These are phyloP conservation scores for Stegostoma tigrinum DNA, from an alignment of 2,113 vertebrate genomes.

Conservation along the genomic window DNA sequence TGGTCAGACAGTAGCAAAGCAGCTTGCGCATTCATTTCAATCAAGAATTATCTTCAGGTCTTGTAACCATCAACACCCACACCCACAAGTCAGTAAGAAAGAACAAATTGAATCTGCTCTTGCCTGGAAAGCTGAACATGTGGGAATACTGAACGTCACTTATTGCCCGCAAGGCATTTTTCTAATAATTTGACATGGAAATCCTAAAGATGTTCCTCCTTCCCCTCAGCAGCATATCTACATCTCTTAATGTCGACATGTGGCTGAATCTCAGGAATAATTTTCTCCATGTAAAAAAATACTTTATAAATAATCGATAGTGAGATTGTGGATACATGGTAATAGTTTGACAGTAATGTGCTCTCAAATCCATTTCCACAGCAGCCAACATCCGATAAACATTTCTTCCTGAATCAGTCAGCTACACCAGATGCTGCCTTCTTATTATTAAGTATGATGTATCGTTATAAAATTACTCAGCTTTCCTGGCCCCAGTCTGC, in stretches of 20 bases:
- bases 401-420: slow-evolving; percentile 31
- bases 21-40: neutral
- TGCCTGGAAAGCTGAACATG: neutral
- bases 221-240: neutral
- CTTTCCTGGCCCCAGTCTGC: slow-evolving; percentile 14
- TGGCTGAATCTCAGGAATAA: neutral
- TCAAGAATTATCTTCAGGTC: neutral
- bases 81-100: neutral
- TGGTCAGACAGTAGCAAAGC: neutral
- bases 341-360: slow-evolving; percentile 30
- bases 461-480: slow-evolving; percentile 27
- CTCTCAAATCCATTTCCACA: slow-evolving; percentile 24
- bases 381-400: slow-evolving; percentile 1
- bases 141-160: neutral
- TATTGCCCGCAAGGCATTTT: neutral
- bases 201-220: neutral
- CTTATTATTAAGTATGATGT: slow-evolving; percentile 28
- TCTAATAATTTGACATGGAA: neutral
- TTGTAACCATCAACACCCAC: neutral
- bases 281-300: slow-evolving; percentile 16
- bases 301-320: slow-evolving; percentile 32
- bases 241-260: neutral
- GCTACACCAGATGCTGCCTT: neutral
- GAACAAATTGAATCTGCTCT: neutral
- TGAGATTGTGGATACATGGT: neutral